Conservation (phyloP, 2,888 invertebrate species). For the Melanchra persicariae region DNA sequence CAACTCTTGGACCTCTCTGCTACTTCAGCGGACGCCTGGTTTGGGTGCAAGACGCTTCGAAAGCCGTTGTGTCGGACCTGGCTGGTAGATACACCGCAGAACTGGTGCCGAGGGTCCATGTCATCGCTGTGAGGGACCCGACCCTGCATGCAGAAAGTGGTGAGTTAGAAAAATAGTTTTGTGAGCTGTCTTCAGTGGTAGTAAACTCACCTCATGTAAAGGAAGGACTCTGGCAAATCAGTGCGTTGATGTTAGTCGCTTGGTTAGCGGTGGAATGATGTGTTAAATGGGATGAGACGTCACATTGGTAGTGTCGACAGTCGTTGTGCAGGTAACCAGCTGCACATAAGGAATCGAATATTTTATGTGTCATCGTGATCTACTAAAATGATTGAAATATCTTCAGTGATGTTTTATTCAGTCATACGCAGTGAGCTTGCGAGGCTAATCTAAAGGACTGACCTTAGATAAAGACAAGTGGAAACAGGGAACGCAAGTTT, state of each 20-base stretch:
- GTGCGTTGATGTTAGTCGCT: not conserved
- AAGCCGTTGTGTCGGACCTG: slow-evolving; percentile 94
- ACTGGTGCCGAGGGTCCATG: slow-evolving; percentile 92
- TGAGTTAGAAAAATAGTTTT: slow-evolving; percentile 68
- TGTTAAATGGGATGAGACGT: not conserved
- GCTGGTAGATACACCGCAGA: slow-evolving; percentile 94
- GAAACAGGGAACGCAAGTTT: not conserved
- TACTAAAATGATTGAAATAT: too few species aligned
- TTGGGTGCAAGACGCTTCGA: slow-evolving; percentile 95
- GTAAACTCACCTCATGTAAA: slow-evolving; percentile 4
- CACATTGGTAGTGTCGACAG: not conserved
- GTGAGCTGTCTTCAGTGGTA: not conserved
- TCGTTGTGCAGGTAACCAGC: too few species aligned
- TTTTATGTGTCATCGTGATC: not conserved
- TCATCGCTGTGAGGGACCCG: slow-evolving; percentile 94
- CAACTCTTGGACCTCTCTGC: slow-evolving; percentile 93
- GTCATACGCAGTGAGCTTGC: too few species aligned
- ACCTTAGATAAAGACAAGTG: not conserved
- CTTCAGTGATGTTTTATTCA: too few species aligned
- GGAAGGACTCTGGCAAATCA: not conserved
- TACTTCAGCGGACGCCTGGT: slow-evolving; percentile 95
- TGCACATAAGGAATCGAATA: not conserved
- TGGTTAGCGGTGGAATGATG: not conserved
- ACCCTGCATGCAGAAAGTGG: slow-evolving; percentile 92
- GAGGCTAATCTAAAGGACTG: not conserved